These are phyloP conservation scores for Hirtodrosophila alboralis DNA, from an alignment of 2,888 invertebrate genomes.

Conservation along the genomic window DNA sequence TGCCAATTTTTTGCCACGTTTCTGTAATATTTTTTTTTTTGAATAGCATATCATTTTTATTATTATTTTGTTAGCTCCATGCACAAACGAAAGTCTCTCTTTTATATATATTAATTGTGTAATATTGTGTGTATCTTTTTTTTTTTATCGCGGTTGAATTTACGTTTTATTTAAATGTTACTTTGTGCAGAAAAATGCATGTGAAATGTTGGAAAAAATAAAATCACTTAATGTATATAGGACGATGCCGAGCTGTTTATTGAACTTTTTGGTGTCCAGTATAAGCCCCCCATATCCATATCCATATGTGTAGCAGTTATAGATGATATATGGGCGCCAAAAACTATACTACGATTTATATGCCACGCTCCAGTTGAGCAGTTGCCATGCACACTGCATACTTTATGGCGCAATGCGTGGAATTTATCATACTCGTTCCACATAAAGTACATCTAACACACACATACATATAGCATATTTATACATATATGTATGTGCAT, in stretches of 20 bases:
- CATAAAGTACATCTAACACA: too few relatives aligned
- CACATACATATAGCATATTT: background rate
- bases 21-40: slow-evolving; percentile 7
- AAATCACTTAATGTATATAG: slow-evolving; percentile 41
- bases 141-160: slow-evolving; percentile 74
- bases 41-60: slow-evolving; percentile 2
- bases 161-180: slow-evolving; percentile 66
- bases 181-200: slow-evolving; percentile 76
- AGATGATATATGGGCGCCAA: slow-evolving; percentile 45
- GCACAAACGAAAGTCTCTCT: slow-evolving; percentile 10
- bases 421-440: slow-evolving; percentile 47
- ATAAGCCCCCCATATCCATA: background rate
- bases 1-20: slow-evolving; percentile 13
- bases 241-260: background rate
- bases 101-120: slow-evolving; percentile 21
- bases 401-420: slow-evolving; percentile 71
- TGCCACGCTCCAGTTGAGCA: slow-evolving; percentile 69
- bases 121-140: slow-evolving; percentile 40
- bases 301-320: slow-evolving; percentile 27
- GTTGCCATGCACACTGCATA: slow-evolving; percentile 55
- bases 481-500: slow-evolving; percentile 3
- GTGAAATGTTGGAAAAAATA: slow-evolving; percentile 71
- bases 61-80: slow-evolving; percentile 16
- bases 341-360: slow-evolving; percentile 68
- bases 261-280: background rate